These are phyloP conservation scores for Zaprionus nigranus DNA, from an alignment of 1,140 invertebrate genomes.

Conservation along the genomic window DNA sequence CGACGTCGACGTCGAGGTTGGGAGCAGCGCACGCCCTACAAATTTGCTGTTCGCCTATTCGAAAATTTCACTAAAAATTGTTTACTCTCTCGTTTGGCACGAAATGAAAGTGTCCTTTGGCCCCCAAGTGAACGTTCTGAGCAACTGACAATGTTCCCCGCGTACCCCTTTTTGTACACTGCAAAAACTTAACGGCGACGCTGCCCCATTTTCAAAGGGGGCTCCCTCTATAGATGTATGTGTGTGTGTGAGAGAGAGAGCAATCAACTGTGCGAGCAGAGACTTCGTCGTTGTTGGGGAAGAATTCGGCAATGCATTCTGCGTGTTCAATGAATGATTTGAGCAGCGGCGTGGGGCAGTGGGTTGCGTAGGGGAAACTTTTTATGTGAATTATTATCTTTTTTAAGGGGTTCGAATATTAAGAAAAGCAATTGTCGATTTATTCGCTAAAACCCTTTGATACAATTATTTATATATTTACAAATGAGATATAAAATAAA, in stretches of 20 bases:
- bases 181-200: conserved; percentile 17
- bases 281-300: conserved; percentile 24
- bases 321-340: neutral
- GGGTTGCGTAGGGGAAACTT: neutral
- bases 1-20: conserved; percentile 25
- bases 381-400: no score
- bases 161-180: neutral
- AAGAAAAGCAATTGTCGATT: no score
- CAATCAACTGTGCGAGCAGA: conserved; percentile 15
- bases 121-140: conserved; percentile 27
- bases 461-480: no score
- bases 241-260: neutral
- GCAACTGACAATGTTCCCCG: neutral
- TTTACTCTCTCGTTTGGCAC: conserved; percentile 81
- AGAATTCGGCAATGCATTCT: conserved; percentile 37
- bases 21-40: conserved; percentile 63
- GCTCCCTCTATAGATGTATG: neutral
- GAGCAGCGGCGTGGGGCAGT: conserved; percentile 17
- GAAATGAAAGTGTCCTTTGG: conserved; percentile 83
- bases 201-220: conserved; percentile 7
- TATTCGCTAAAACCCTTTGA: no score
- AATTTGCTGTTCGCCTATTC: conserved; percentile 84
- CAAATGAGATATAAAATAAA: no score
- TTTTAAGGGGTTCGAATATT: no score
- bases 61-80: conserved; percentile 85